Percentiles rank a stretch among this genome's conserved stretches.
These are phyloP conservation scores for Harpagifer antarcticus DNA, from an alignment of 2,797 vertebrate genomes.

Conservation along the genomic window DNA sequence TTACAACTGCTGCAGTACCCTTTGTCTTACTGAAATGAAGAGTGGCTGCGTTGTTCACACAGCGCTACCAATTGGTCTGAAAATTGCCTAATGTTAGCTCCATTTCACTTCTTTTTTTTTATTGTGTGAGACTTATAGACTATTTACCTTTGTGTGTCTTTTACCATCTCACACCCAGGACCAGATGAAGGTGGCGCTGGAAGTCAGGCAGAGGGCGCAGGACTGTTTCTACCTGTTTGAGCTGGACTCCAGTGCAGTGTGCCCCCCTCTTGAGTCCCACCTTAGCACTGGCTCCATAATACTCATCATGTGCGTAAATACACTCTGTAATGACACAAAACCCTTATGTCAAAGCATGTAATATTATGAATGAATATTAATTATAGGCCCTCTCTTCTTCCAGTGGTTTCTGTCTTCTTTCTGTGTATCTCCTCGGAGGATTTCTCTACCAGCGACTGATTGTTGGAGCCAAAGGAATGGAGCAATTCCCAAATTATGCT, in stretches of 20 bases:
- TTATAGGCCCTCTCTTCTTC: constrained; percentile 28
- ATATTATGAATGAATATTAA: not conserved
- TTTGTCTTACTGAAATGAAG: not conserved
- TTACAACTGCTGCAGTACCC: not conserved
- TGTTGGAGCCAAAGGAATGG: constrained; percentile 97
- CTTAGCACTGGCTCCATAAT: constrained; percentile 92
- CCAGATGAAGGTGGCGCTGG: constrained; percentile 82
- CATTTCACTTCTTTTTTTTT: not conserved
- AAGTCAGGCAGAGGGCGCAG: constrained; percentile 83
- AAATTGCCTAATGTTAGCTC: not conserved
- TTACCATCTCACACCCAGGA: constrained; percentile 75
- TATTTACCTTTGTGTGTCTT: not conserved
- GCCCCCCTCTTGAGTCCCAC: constrained; percentile 84
- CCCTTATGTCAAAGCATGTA: not conserved
- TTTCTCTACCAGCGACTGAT: constrained; percentile 96
- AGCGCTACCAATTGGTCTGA: not conserved
- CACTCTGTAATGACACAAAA: not conserved
- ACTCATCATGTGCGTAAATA: constrained; percentile 91
- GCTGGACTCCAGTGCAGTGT: constrained; percentile 90
- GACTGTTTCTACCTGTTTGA: constrained; percentile 97
- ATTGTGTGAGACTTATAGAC: not conserved
- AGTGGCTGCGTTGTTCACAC: not conserved
- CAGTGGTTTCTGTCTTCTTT: constrained; percentile 88
- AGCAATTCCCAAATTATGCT: constrained; percentile 94
- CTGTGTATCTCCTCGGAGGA: constrained; percentile 92